A percentile compares a stretch with the other conserved stretches of the same genome.
Evolutionary conservation across 2,888 invertebrate genomes (phyloP).

Genomic region (Crepidodera aurea): DNA sequence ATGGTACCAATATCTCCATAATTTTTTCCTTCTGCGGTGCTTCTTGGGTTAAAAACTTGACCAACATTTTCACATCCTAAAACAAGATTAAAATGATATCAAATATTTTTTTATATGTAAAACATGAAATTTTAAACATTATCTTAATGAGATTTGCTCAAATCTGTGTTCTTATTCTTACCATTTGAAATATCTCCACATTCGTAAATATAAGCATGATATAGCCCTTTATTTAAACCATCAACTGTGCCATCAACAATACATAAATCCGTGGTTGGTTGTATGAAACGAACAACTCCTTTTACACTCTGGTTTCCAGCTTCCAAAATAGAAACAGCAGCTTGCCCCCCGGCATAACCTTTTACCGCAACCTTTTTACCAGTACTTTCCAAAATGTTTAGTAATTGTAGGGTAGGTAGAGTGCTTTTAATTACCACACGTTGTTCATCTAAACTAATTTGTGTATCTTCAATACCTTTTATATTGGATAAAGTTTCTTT

Average conservation of each 20-base stretch:
- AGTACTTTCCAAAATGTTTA: conserved; percentile 64
- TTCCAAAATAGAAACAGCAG: conserved; percentile 80
- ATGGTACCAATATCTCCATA: conserved; percentile 75
- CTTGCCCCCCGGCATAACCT: conserved; percentile 76
- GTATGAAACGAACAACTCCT: conserved; percentile 82
- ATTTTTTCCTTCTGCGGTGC: conserved; percentile 62
- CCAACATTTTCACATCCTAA: conserved; percentile 67
- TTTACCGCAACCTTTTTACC: conserved; percentile 80
- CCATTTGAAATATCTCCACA: conserved; percentile 77
- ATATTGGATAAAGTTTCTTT: conserved; percentile 60
- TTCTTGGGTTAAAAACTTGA: conserved; percentile 67
- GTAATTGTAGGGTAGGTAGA: conserved; percentile 68
- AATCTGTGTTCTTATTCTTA: too few species aligned
- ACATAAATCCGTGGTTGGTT: conserved; percentile 67
- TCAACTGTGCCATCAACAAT: conserved; percentile 87
- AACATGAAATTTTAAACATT: too few species aligned
- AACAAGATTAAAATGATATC: conserved; percentile 12
- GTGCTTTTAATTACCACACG: conserved; percentile 74
- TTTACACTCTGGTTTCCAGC: conserved; percentile 61
- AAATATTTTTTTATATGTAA: too few species aligned
- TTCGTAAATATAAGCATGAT: conserved; percentile 72
- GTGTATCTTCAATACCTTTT: conserved; percentile 62
- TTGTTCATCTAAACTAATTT: conserved; percentile 69
- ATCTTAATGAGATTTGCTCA: too few species aligned
- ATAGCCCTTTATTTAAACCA: conserved; percentile 72